Evolutionary conservation across 2,113 vertebrate species (phyloP).

Genomic region (Ageneiosus marmoratus): DNA sequence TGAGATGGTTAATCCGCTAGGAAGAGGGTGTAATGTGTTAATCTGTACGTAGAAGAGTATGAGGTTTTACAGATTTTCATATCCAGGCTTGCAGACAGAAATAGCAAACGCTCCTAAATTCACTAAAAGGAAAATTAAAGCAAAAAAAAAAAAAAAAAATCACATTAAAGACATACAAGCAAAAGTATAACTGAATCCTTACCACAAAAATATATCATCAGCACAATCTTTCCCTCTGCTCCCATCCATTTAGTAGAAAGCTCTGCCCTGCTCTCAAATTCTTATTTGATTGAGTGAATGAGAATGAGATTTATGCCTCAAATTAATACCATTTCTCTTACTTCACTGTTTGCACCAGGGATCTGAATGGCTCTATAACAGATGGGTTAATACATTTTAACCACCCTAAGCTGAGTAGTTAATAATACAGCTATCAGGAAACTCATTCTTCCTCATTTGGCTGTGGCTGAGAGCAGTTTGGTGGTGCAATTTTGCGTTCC

Average conservation of each 20-base stretch:
- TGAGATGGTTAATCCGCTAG: not conserved
- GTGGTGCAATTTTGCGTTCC: conserved; percentile 39
- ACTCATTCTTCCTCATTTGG: conserved; percentile 76
- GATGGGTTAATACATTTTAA: conserved; percentile 68
- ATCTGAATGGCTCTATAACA: conserved; percentile 73
- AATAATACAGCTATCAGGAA: conserved; percentile 74
- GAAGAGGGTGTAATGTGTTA: not conserved
- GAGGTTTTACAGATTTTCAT: conserved; percentile 1
- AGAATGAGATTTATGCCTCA: conserved; percentile 73
- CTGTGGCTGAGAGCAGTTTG: conserved; percentile 24
- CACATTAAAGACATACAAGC: conserved; percentile 1
- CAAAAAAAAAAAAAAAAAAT: conserved; percentile 31
- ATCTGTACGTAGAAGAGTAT: not conserved
- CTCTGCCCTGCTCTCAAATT: conserved; percentile 57
- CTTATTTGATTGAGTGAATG: conserved; percentile 70
- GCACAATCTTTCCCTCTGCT: not conserved
- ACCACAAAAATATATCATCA: conserved; percentile 9
- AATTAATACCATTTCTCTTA: conserved; percentile 72
- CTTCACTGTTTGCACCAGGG: conserved; percentile 72
- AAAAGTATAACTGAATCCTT: not conserved
- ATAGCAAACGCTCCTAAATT: not conserved
- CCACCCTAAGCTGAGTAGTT: conserved; percentile 67
- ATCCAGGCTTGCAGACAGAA: conserved; percentile 14
- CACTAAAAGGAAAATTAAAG: not conserved
- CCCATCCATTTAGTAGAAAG: conserved; percentile 62